phyloP scores from a whole-genome alignment of 2,888 invertebrate species.

The Sycophila texana region DNA sequence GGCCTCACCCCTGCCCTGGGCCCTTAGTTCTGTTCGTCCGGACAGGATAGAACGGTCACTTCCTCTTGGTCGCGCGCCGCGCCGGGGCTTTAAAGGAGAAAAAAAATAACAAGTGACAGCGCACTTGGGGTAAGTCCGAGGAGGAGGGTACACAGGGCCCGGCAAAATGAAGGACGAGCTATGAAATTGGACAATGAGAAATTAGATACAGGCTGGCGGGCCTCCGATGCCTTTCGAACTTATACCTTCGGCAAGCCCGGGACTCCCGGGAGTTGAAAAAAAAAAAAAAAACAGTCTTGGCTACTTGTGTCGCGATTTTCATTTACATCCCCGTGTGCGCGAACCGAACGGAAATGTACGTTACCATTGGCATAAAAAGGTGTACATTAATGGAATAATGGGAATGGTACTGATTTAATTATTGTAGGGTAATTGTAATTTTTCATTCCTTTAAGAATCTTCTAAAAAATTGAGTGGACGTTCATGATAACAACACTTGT shows the following conservation, averaged over 20 bases:
- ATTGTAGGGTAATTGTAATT: too few species aligned
- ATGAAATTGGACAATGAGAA: conserved; percentile 68
- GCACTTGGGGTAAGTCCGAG: conserved; percentile 17
- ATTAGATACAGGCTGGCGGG: conserved; percentile 63
- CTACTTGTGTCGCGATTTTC: conserved; percentile 23
- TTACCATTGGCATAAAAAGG: conserved; percentile 24
- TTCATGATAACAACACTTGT: too few species aligned
- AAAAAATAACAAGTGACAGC: background rate
- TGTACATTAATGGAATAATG: conserved; percentile 26
- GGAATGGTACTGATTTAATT: background rate
- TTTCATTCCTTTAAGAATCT: too few species aligned
- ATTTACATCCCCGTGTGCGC: background rate
- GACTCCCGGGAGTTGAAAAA: too few species aligned
- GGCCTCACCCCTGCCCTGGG: conserved; percentile 30
- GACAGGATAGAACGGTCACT: conserved; percentile 16
- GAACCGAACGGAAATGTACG: conserved; percentile 17
- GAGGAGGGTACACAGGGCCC: conserved; percentile 55
- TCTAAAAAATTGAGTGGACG: too few species aligned
- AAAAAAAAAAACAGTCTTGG: conserved; percentile 13
- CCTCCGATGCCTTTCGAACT: conserved; percentile 12
- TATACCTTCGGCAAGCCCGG: background rate
- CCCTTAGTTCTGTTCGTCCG: background rate
- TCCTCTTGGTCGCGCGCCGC: background rate
- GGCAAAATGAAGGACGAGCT: conserved; percentile 57
- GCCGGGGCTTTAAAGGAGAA: background rate